These are phyloP conservation scores for Dryadula phaetusa DNA, from an alignment of 2,888 invertebrate species.

Conservation along the genomic window DNA sequence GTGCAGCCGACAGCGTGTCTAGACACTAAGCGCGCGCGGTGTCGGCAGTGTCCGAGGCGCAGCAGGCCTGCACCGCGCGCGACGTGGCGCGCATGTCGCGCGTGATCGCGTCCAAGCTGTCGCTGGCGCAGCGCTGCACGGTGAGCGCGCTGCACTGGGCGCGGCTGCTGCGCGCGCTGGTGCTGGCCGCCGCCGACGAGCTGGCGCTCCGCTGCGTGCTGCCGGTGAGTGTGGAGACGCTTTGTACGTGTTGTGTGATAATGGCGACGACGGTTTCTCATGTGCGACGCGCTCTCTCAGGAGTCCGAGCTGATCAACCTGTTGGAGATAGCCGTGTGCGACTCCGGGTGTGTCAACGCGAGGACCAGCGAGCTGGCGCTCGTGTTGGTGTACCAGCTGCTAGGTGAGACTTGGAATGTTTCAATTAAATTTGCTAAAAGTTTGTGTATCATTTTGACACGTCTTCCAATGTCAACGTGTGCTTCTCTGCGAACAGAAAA, in stretches of 20 bases:
- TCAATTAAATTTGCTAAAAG: too few species aligned
- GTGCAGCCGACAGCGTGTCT: too few species aligned
- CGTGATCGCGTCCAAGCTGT: conserved; percentile 91
- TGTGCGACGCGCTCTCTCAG: too few species aligned
- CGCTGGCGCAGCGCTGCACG: conserved; percentile 79
- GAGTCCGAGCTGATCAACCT: conserved; percentile 87
- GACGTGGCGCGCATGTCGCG: conserved; percentile 94
- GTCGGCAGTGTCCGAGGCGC: conserved; percentile 82
- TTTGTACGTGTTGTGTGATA: too few species aligned
- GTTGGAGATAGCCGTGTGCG: conserved; percentile 90
- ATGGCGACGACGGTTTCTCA: too few species aligned
- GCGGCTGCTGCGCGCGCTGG: conserved; percentile 86
- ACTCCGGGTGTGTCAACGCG: conserved; percentile 89
- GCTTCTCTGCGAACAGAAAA: conserved; percentile 55
- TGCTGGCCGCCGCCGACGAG: conserved; percentile 68
- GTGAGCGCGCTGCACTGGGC: conserved; percentile 88
- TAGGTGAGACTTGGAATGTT: too few species aligned
- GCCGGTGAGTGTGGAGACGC: conserved; percentile 42
- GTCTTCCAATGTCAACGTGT: too few species aligned
- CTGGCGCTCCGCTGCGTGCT: conserved; percentile 45
- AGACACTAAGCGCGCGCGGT: too few species aligned
- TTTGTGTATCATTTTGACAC: too few species aligned
- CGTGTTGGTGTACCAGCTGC: conserved; percentile 87
- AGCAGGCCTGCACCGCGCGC: conserved; percentile 92
- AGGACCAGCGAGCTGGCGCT: conserved; percentile 91